These are phyloP conservation scores for Aegithalos caudatus DNA, from an alignment of 2,113 vertebrate genomes.

Conservation along the genomic window DNA sequence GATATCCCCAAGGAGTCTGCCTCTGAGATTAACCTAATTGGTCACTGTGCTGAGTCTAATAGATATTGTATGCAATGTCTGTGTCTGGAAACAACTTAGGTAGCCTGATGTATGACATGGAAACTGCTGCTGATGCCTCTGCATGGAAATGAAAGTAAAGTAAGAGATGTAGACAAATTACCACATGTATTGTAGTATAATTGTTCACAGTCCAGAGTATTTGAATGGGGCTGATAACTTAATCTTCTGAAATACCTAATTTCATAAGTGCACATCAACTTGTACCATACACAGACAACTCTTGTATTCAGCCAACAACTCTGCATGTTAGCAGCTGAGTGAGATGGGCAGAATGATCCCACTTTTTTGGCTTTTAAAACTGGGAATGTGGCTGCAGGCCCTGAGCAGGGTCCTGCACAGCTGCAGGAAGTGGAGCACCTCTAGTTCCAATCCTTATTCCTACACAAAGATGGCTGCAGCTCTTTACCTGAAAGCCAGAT, in stretches of 20 bases:
- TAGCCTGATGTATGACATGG: background rate
- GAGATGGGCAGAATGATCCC: background rate
- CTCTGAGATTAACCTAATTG: constrained; percentile 67
- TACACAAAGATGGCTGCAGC: background rate
- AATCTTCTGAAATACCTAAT: background rate
- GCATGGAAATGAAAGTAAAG: background rate
- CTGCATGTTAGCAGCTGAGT: background rate
- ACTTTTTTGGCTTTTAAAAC: background rate
- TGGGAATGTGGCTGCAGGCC: background rate
- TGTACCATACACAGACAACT: background rate
- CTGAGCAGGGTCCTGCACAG: accelerated
- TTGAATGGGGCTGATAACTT: background rate
- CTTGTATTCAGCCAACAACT: background rate
- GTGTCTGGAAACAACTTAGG: background rate
- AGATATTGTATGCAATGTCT: background rate
- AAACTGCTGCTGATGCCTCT: background rate
- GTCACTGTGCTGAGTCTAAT: constrained; percentile 49
- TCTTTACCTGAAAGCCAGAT: background rate
- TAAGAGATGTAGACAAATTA: background rate
- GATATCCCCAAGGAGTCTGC: constrained; percentile 23
- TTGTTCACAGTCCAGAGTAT: background rate
- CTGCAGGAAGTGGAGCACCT: background rate
- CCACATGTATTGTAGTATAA: background rate
- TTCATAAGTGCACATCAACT: background rate
- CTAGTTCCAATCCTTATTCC: background rate